Base-by-base conservation (phyloP, 2,888 invertebrate genomes). In the Eucera pruinosa region DNA sequence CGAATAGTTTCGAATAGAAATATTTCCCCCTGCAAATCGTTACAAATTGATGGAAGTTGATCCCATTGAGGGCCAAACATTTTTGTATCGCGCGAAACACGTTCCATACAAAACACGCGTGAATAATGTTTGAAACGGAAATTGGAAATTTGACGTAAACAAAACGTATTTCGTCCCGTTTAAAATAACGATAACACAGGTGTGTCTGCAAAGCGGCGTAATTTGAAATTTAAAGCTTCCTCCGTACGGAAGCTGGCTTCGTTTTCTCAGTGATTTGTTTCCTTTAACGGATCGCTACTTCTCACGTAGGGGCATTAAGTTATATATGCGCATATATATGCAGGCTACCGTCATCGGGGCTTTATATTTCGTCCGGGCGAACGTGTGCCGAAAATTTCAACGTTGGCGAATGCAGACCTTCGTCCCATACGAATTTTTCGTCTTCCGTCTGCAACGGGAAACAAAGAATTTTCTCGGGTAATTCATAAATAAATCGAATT, bases 381-480 rank as follows among this genome's bases (percentile, higher is more conserved):
- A 69, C 68, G 54, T 69, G 77, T 48, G 39, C 43, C 62, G 69
- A 78, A 69, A 77, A 69, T 77, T 30, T 77, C 54, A 45, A 25
- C 54, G 25, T 7, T 3, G 11, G 39, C 9, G 11, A 15, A 43
- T 58, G 5, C 57, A 47, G 13, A 20, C 18, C 25, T 5, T n/a
- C 9, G 7, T 2, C 3, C 0, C 15, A 18, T 30, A 36, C 33
- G 27, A 41, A 68, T 78, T 65, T 18, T 27, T n/a, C n/a, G n/a
- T n/a, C n/a, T n/a, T n/a, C n/a, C 2, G 18, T 13, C 13, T 45
- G 5, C 9, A 7, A 2, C 30, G 1, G 11, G 5, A 6, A 43
- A 23, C 41, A 2, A n/a, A 0, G 2, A 25, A 20, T n/a, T 27
- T 23, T 6, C 33, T 11, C 25, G 15, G 15, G 11, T 23, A 45